Evolutionary conservation across 2,888 invertebrate genomes (phyloP), one percentile per base, ranked within the genome.

Genomic region (Platynereis dumerilii): DNA sequence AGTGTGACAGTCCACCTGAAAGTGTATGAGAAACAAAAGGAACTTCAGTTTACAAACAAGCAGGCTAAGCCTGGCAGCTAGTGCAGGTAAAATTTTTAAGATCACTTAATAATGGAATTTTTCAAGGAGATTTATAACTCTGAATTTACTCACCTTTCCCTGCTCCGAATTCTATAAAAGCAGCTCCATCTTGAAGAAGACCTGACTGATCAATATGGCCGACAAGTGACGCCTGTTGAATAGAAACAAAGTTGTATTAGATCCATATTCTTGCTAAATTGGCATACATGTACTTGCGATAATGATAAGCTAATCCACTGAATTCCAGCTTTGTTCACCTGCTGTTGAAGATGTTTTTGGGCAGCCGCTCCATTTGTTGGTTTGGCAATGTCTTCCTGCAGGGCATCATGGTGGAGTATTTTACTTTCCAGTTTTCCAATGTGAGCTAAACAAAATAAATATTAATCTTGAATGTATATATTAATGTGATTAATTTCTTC

Each of bases 91-190:
- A n/a, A n/a, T n/a, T n/a, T n/a, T n/a, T n/a, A n/a, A n/a, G n/a
- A n/a, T n/a, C n/a, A n/a, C n/a, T n/a, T n/a, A n/a, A n/a, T n/a
- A n/a, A n/a, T n/a, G n/a, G n/a, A n/a, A n/a, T n/a, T n/a, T n/a
- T n/a, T n/a, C n/a, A n/a, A n/a, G n/a, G n/a, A n/a, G n/a, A n/a
- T n/a, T n/a, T n/a, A n/a, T n/a, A n/a, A n/a, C n/a, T n/a, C n/a
- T n/a, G n/a, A n/a, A n/a, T n/a, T n/a, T 34, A 58, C 65, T 48
- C 78, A 89, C 92, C 94, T 88, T 91, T 92, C n/a, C 94, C 94
- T 15, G 94, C 94, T 0, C 94, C 94, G 78, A 94, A 90, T 83
- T 95, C 95, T 65, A 94, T 88, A 75, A 89, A 94, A 83, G 91
- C 91, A 0, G 91, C 90, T 26, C 87, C 80, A 12, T 89, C 85